Conservation (phyloP, 1,140 invertebrate species). For the Cardiocondyla obscurior region DNA sequence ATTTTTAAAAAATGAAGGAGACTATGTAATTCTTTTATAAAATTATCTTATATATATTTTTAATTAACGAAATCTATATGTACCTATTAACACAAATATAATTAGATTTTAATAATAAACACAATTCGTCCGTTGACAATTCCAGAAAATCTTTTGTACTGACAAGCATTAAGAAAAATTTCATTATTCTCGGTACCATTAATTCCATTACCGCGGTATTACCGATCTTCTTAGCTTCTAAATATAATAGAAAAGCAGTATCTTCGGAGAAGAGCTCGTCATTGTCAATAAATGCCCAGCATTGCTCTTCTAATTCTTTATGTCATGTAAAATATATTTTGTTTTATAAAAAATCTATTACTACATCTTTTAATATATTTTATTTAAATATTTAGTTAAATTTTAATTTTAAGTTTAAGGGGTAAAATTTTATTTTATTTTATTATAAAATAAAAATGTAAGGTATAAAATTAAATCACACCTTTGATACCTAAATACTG, state of each 20-base stretch:
- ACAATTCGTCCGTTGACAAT: slow-evolving; percentile 86
- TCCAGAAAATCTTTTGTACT: slow-evolving; percentile 88
- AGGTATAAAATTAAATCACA: slow-evolving; percentile 50
- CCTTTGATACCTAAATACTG: slow-evolving; percentile 88
- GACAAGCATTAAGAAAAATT: slow-evolving; percentile 89
- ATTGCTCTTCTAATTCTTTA: slow-evolving; percentile 88
- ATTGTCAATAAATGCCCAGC: slow-evolving; percentile 89
- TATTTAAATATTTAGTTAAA: neutral
- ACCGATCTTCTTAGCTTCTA: slow-evolving; percentile 85
- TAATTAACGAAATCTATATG: slow-evolving; percentile 5
- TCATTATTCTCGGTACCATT: slow-evolving; percentile 89
- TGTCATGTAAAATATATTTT: neutral
- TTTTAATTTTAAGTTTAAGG: neutral
- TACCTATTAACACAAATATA: slow-evolving; percentile 90
- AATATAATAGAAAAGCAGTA: slow-evolving; percentile 88
- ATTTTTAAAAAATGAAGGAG: too few species aligned
- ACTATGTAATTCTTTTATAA: neutral
- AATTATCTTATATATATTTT: neutral
- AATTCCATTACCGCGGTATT: slow-evolving; percentile 87
- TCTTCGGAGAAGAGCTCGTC: slow-evolving; percentile 88
- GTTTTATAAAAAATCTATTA: neutral
- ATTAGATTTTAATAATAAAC: slow-evolving; percentile 87
- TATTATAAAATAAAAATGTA: neutral
- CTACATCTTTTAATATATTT: neutral
- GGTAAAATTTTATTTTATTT: neutral